phyloP scores from a whole-genome alignment of 2,797 vertebrate genomes.

The Sardinella longiceps region DNA sequence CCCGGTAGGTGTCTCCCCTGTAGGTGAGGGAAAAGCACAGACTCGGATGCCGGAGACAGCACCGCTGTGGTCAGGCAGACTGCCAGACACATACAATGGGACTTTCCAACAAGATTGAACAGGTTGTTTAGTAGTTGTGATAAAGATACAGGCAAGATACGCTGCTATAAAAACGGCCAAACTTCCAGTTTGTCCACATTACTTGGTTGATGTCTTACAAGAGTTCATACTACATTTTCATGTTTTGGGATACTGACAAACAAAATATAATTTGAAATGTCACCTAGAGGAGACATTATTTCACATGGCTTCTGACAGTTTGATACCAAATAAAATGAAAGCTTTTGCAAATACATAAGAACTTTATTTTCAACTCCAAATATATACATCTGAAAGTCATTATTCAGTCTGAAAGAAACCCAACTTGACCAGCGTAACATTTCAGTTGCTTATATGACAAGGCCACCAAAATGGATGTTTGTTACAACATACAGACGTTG shows the following conservation, averaged over 20 bases:
- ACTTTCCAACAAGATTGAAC: slow-evolving; percentile 21
- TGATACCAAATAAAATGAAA: too few species aligned
- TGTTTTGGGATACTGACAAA: too few species aligned
- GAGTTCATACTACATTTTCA: neutral
- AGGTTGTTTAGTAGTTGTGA: neutral
- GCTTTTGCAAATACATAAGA: neutral
- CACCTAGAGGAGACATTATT: too few species aligned
- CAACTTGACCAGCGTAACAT: too few species aligned
- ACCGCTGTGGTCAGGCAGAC: neutral
- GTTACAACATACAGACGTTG: neutral
- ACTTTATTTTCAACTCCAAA: too few species aligned
- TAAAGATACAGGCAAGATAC: neutral
- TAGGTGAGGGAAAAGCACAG: neutral
- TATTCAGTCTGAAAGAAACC: too few species aligned
- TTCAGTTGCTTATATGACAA: neutral
- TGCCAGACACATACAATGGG: neutral
- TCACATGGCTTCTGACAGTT: too few species aligned
- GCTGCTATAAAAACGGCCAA: neutral
- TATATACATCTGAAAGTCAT: too few species aligned
- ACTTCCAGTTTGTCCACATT: neutral
- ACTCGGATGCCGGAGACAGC: neutral
- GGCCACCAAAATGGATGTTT: neutral
- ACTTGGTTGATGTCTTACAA: neutral
- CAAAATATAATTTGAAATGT: too few species aligned
- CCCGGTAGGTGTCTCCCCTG: neutral